Evolutionary conservation across 2,113 vertebrate species (phyloP), one percentile per base, ranked within the genome.

Genomic region (Channa argus): DNA sequence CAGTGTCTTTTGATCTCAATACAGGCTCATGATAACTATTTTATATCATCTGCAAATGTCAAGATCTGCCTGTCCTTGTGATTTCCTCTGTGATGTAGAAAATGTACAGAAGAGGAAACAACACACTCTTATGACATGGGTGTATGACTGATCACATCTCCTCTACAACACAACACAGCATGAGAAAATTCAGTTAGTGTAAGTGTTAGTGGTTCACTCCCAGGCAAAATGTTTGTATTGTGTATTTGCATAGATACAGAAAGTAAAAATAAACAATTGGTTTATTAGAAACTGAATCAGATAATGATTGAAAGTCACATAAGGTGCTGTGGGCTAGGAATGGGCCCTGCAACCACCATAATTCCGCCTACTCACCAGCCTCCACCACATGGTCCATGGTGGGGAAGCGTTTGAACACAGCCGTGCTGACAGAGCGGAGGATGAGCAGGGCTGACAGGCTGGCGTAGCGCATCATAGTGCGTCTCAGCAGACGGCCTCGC

Each of bases 351-450:
- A 44, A 33, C 62, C 0, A 24, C 39, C 49, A 0, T 15, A 5
- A 41, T 7, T 7, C 39, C 2, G 2, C 5, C 7, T 0, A 52
- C 93, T 88, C 75, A 97, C 96, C 97, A 0, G 97, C 97, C 86
- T 98, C 96, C 39, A 98, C 96, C 12, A 98, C 96, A 3, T 98
- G 97, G 82, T 98, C 97, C 45, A 96, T 86, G 76, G 97, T 98
- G 56, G 97, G 97, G 87, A 98, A 98, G 3, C 96, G 95, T 80
- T 97, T 97, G 92, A 96, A 97, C 14, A 95, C 97, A 0, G 97
- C 96, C 0, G 95, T 97, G 93, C 97, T 97, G 91, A 98, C 96
- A 0, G 97, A 97, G 58, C 97, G 94, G 65, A 98, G 94, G 88
- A 98, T 97, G 53, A 98, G 94, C 56, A 98, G 94, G 0, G 95